Percentiles rank a stretch among this genome's conserved stretches.
Conservation (phyloP, 2,888 invertebrate genomes). For the Mantis religiosa region DNA sequence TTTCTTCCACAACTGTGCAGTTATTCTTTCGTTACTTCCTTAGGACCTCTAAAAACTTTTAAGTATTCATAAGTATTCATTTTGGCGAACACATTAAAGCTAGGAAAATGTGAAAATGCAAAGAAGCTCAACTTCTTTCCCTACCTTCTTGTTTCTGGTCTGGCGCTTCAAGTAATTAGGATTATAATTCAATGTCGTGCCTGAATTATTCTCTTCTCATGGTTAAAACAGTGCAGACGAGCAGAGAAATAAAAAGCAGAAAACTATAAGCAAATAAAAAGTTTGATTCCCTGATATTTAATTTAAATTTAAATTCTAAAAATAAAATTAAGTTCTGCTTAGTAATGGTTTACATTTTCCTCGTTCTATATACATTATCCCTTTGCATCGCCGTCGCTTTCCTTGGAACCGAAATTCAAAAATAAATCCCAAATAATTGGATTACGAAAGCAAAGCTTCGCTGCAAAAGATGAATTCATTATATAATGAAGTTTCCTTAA, state of each 20-base stretch:
- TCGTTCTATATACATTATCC: not conserved
- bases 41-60: not conserved
- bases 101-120: not conserved
- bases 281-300: slow-evolving; percentile 2
- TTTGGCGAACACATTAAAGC: not conserved
- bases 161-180: not conserved
- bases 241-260: not conserved
- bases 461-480: not conserved
- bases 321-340: not conserved
- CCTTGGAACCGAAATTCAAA: not conserved
- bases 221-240: not conserved
- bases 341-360: not conserved
- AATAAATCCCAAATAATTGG: slow-evolving; percentile 5
- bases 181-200: not conserved
- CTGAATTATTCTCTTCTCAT: not conserved
- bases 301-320: slow-evolving; percentile 6
- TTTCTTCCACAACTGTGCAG: no score
- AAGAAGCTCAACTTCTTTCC: not conserved
- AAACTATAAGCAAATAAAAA: not conserved
- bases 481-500: slow-evolving; percentile 4
- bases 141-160: not conserved
- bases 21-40: not conserved
- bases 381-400: not conserved
- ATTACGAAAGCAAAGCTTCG: not conserved
- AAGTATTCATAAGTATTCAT: not conserved